These are phyloP conservation scores for Oryzias javanicus DNA, from an alignment of 2,113 vertebrate species.

Conservation along the genomic window DNA sequence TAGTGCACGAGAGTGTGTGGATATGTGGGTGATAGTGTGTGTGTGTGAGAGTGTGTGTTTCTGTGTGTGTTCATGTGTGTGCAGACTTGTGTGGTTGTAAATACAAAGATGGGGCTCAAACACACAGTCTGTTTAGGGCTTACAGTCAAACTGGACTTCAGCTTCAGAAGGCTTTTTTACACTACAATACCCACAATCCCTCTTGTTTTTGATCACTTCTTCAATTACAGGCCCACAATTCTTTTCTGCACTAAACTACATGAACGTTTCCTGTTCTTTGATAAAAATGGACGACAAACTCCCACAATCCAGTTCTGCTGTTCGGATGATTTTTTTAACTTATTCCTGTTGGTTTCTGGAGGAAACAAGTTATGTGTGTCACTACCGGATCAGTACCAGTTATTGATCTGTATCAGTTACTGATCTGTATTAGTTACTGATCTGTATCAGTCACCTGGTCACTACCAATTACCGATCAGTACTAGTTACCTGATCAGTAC, in stretches of 20 bases:
- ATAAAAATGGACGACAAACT: constrained; percentile 3
- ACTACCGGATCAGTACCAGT: no score
- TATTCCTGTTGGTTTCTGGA: no score
- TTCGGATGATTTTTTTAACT: background rate
- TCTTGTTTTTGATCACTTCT: background rate
- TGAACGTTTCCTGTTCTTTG: no score
- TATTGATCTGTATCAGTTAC: no score
- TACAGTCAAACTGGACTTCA: constrained; percentile 45
- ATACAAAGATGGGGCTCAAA: constrained; percentile 70
- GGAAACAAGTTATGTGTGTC: no score
- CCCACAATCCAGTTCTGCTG: background rate
- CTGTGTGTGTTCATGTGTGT: constrained; percentile 37
- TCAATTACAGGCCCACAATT: no score
- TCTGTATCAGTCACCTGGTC: no score
- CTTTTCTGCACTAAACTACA: no score
- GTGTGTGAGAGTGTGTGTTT: background rate
- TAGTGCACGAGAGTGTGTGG: background rate
- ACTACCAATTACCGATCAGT: no score
- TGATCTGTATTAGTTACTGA: no score
- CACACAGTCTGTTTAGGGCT: constrained; percentile 72
- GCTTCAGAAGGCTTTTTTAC: constrained; percentile 17
- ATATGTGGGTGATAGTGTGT: constrained; percentile 16
- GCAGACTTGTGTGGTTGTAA: constrained; percentile 68
- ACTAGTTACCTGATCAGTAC: no score
- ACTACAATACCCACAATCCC: constrained; percentile 7